Evolutionary conservation across 2,113 vertebrate species (phyloP).

Genomic region (Burhinus oedicnemus): DNA sequence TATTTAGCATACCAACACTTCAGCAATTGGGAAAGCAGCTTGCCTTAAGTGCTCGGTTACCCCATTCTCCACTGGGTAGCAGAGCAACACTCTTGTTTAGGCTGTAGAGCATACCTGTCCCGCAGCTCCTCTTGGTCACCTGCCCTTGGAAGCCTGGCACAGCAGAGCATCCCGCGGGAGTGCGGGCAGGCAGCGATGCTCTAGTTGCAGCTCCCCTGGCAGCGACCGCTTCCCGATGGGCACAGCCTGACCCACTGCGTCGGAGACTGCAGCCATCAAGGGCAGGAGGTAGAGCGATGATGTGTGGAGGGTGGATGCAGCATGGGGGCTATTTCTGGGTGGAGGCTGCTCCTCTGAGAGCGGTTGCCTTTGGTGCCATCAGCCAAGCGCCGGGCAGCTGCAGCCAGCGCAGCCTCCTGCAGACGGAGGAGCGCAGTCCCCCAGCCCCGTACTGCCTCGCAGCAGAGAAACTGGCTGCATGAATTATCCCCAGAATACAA

Average conservation of each 20-base stretch:
- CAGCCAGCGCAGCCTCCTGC: no score
- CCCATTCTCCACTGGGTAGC: neutral
- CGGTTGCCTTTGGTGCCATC: neutral
- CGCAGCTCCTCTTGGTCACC: rapidly evolving
- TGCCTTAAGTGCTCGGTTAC: no score
- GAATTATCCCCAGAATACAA: neutral
- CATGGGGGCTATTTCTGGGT: rapidly evolving
- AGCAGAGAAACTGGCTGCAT: rapidly evolving
- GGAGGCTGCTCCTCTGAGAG: neutral
- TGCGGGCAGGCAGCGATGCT: neutral
- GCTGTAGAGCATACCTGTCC: neutral
- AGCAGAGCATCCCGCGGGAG: neutral
- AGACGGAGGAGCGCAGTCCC: rapidly evolving
- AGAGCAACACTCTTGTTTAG: neutral
- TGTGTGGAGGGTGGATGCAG: rapidly evolving
- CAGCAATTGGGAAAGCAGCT: neutral
- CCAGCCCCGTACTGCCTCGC: rapidly evolving
- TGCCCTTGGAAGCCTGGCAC: neutral
- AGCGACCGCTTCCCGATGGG: rapidly evolving
- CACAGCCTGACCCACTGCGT: neutral
- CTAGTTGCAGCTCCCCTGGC: neutral
- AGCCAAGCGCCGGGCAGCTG: rapidly evolving
- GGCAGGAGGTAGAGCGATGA: rapidly evolving
- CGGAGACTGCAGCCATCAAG: rapidly evolving
- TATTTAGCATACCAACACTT: rapidly evolving